Percentiles rank a stretch among this genome's conserved stretches.
phyloP scores from a whole-genome alignment of 2,797 vertebrate species.

The Premnoplex brunnescens region DNA sequence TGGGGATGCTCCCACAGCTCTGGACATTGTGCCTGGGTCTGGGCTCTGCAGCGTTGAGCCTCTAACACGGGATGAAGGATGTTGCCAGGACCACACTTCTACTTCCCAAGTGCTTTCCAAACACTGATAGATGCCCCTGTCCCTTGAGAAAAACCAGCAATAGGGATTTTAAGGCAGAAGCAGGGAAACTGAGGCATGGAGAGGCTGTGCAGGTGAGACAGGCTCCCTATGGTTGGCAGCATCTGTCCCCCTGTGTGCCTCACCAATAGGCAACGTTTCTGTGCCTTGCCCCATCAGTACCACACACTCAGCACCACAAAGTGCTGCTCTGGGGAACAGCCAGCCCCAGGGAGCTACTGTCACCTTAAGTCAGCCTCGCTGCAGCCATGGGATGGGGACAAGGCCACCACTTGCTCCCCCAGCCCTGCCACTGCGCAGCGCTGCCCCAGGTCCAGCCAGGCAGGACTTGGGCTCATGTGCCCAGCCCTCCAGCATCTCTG shows the following conservation, averaged over 20 bases:
- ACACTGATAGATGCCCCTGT: background rate
- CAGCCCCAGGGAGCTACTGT: background rate
- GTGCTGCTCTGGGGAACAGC: background rate
- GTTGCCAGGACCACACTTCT: background rate
- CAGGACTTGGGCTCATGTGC: background rate
- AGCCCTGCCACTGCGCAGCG: background rate
- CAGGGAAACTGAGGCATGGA: background rate
- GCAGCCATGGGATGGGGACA: accelerated
- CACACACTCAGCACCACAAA: background rate
- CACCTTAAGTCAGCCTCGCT: background rate
- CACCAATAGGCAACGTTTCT: background rate
- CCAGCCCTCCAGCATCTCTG: background rate
- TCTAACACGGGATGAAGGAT: background rate
- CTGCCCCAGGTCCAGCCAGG: accelerated
- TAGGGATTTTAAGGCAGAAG: background rate
- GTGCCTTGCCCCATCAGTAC: background rate
- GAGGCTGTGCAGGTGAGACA: background rate
- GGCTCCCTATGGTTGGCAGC: background rate
- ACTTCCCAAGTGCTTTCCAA: background rate
- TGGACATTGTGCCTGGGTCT: accelerated
- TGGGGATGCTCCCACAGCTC: background rate
- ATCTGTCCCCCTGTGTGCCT: accelerated
- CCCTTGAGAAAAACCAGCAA: accelerated
- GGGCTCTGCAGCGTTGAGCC: background rate
- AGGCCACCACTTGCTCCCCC: background rate